Evolutionary conservation across 2,113 vertebrate species (phyloP).

Genomic region (Boulengeromyrus knoepffleri): DNA sequence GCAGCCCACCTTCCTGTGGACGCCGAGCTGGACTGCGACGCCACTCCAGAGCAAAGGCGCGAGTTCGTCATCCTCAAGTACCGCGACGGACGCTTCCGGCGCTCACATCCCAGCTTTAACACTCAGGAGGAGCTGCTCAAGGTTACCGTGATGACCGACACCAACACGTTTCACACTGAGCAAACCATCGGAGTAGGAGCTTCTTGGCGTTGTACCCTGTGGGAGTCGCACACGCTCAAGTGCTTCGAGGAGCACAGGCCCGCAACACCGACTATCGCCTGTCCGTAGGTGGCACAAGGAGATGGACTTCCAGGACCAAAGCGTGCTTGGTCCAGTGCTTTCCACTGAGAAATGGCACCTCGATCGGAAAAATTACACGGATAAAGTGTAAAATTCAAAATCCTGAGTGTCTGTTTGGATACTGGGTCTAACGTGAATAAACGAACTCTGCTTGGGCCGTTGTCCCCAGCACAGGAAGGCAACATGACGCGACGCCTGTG

Average conservation of each 20-base stretch:
- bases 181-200: not conserved
- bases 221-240: not conserved
- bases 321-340: not conserved
- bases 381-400: not conserved
- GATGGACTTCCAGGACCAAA: not conserved
- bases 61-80: slow-evolving; percentile 85
- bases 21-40: slow-evolving; percentile 67
- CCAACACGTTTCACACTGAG: not conserved
- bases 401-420: not conserved
- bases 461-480: not conserved
- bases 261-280: not conserved
- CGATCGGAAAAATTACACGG: not conserved
- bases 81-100: slow-evolving; percentile 73
- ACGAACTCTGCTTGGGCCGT: not conserved
- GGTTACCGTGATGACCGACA: slow-evolving; percentile 50
- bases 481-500: not conserved
- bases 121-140: slow-evolving; percentile 82
- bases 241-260: not conserved
- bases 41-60: slow-evolving; percentile 63
- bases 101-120: slow-evolving; percentile 62
- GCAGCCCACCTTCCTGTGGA: slow-evolving; percentile 55
- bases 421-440: not conserved
- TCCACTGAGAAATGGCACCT: not conserved
- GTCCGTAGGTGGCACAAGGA: not conserved
- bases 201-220: not conserved